Percentiles rank a stretch among this genome's conserved stretches.
phyloP scores from a whole-genome alignment of 2,888 invertebrate species.

The Andrena bicolor region DNA sequence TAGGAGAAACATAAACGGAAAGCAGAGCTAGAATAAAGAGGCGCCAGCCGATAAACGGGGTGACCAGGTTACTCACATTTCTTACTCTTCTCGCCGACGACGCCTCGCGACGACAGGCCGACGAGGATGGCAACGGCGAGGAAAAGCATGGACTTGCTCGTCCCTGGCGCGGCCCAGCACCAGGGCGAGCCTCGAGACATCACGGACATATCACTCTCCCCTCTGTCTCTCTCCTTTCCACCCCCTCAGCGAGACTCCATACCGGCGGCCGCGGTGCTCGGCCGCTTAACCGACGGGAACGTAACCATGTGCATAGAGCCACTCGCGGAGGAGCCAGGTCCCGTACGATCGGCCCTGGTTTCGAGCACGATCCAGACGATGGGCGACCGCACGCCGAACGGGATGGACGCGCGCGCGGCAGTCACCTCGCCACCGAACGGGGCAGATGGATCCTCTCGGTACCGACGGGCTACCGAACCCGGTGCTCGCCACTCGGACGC shows the following conservation, averaged over 20 bases:
- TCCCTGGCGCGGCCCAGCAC: slow-evolving; percentile 56
- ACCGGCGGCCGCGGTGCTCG: slow-evolving; percentile 56
- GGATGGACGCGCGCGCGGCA: slow-evolving; percentile 22
- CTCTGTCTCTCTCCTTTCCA: background rate
- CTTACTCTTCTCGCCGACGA: slow-evolving; percentile 77
- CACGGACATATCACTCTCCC: slow-evolving; percentile 71
- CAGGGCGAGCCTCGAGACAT: slow-evolving; percentile 71
- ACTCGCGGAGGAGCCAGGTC: slow-evolving; percentile 39
- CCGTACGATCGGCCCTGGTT: slow-evolving; percentile 16
- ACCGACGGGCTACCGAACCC: slow-evolving; percentile 55
- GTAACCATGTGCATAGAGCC: slow-evolving; percentile 52
- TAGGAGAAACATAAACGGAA: background rate
- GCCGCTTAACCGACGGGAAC: slow-evolving; percentile 54
- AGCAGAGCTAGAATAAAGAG: background rate
- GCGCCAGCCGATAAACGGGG: background rate
- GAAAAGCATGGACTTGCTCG: slow-evolving; percentile 48
- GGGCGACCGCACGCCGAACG: slow-evolving; percentile 10
- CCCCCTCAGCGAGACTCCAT: slow-evolving; percentile 55
- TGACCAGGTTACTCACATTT: slow-evolving; percentile 76
- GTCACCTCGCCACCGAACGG: background rate
- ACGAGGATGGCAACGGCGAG: slow-evolving; percentile 56
- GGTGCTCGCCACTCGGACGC: slow-evolving; percentile 66
- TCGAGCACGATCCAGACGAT: slow-evolving; percentile 18
- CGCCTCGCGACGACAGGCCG: slow-evolving; percentile 68
- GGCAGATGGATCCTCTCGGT: slow-evolving; percentile 16